phyloP scores from a whole-genome alignment of 2,113 vertebrate species.

The Podilymbus podiceps region DNA sequence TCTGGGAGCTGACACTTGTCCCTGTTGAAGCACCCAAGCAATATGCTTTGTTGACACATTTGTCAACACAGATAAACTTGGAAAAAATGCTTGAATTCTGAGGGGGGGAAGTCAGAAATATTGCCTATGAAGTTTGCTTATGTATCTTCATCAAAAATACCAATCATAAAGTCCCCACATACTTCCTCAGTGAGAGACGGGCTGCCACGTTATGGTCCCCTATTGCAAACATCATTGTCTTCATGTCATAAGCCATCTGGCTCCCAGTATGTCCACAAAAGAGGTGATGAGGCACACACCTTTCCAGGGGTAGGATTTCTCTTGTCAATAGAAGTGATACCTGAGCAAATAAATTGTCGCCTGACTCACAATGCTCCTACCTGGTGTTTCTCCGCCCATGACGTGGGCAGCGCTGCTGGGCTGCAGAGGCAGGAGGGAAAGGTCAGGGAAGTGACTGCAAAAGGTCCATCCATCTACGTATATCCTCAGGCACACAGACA shows the following conservation, averaged over 20 bases:
- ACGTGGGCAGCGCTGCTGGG: not conserved
- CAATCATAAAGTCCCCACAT: not conserved
- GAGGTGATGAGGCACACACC: not conserved
- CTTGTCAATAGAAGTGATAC: not conserved
- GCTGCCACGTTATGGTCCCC: fast-evolving
- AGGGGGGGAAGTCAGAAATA: not conserved
- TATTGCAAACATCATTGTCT: fast-evolving
- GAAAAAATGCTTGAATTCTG: not conserved
- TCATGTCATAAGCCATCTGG: not conserved
- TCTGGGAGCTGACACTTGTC: not conserved
- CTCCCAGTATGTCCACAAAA: not conserved
- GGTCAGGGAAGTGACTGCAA: not conserved
- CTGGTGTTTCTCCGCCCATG: not conserved
- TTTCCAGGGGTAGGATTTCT: not conserved
- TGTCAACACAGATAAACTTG: not conserved
- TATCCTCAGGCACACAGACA: not conserved
- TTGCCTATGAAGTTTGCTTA: not conserved
- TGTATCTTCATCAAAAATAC: not conserved
- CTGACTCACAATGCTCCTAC: not conserved
- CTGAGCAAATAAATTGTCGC: not conserved
- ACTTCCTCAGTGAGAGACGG: not conserved
- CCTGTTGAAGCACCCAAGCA: not conserved
- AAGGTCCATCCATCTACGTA: not conserved
- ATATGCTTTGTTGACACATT: fast-evolving
- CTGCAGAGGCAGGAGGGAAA: not conserved